phyloP scores from a whole-genome alignment of 2,797 vertebrate genomes.

The Coregonus sp. region DNA sequence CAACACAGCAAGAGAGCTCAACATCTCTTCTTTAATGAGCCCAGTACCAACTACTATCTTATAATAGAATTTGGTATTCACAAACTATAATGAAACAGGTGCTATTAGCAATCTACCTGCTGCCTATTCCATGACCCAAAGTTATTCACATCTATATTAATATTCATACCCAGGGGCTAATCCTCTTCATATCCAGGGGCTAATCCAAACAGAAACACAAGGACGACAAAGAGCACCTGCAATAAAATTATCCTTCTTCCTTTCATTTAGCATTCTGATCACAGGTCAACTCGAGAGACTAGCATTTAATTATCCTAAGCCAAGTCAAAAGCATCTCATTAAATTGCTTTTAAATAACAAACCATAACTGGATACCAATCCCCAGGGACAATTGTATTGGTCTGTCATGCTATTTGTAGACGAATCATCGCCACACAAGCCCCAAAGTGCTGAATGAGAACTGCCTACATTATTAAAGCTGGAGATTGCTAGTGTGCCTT shows the following conservation, averaged over 20 bases:
- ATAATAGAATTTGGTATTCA: neutral
- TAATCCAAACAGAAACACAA: slow-evolving; percentile 30
- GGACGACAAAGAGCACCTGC: slow-evolving; percentile 22
- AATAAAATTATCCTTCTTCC: neutral
- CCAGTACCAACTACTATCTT: neutral
- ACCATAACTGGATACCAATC: slow-evolving; percentile 30
- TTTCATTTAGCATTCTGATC: slow-evolving; percentile 47
- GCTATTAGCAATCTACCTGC: slow-evolving; percentile 17
- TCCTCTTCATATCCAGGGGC: slow-evolving; percentile 21
- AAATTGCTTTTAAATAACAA: slow-evolving; percentile 48
- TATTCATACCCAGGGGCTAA: slow-evolving; percentile 26
- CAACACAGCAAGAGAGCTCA: neutral
- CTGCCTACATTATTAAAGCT: neutral
- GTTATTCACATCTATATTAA: slow-evolving; percentile 9
- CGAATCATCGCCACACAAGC: slow-evolving; percentile 43
- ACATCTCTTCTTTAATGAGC: neutral
- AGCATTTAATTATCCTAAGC: slow-evolving; percentile 40
- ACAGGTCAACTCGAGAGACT: slow-evolving; percentile 35
- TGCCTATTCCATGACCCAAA: slow-evolving; percentile 13
- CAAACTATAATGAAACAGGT: slow-evolving; percentile 18
- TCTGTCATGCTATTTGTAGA: slow-evolving; percentile 51
- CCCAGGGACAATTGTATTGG: slow-evolving; percentile 39
- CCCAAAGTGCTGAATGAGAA: slow-evolving; percentile 21
- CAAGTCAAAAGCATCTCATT: slow-evolving; percentile 57
- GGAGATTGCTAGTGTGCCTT: slow-evolving; percentile 22